These are phyloP conservation scores for Machaerirhynchus nigripectus DNA, from an alignment of 2,113 vertebrate species.

Conservation along the genomic window DNA sequence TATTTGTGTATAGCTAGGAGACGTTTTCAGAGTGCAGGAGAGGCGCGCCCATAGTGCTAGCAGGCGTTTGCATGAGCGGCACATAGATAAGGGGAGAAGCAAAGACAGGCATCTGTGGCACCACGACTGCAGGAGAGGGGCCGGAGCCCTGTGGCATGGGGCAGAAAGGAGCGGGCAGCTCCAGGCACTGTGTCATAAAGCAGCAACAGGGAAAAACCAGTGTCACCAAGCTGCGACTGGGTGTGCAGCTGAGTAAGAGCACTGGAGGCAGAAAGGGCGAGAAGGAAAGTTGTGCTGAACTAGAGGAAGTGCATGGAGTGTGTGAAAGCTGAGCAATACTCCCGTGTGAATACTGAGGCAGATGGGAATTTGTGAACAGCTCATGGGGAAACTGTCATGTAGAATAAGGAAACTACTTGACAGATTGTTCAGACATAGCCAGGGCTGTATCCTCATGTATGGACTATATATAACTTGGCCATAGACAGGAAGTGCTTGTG, in stretches of 20 bases:
- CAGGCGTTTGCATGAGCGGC: background rate
- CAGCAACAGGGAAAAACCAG: background rate
- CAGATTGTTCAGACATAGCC: background rate
- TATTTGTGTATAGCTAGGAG: background rate
- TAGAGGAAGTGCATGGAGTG: background rate
- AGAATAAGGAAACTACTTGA: background rate
- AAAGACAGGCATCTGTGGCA: rapidly evolving
- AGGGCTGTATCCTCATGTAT: background rate
- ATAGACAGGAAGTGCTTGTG: background rate
- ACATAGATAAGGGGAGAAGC: background rate
- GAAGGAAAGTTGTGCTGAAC: background rate
- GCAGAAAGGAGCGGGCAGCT: background rate
- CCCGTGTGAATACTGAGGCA: background rate
- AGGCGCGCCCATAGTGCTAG: background rate
- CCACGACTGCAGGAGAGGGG: rapidly evolving
- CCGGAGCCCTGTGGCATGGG: rapidly evolving
- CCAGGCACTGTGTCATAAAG: background rate
- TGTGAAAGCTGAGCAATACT: background rate
- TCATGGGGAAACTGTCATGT: background rate
- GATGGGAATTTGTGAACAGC: background rate
- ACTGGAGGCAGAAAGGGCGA: background rate
- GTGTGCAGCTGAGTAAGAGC: background rate
- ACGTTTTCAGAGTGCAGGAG: background rate
- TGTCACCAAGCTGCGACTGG: background rate
- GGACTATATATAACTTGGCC: background rate